Conservation (phyloP, 1,140 invertebrate species). For the Sitobion miscanthi region DNA sequence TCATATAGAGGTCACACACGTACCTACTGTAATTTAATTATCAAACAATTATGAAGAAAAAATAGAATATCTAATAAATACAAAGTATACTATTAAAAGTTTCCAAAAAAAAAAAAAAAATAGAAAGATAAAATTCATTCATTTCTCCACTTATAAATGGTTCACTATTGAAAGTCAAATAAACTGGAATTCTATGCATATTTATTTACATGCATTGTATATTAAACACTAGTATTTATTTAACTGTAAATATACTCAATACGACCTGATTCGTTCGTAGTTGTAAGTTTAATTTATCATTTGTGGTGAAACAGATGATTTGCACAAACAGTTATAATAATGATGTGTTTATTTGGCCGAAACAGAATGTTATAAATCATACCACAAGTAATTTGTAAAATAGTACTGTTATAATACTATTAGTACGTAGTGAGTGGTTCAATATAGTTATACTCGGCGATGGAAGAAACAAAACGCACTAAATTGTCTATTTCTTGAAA, state of each 20-base stretch:
- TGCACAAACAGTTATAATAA: conserved; percentile 15
- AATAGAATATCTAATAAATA: too few relatives aligned
- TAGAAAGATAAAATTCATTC: neutral
- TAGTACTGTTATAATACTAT: conserved; percentile 10
- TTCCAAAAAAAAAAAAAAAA: neutral
- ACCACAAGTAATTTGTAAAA: neutral
- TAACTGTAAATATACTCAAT: neutral
- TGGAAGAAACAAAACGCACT: neutral
- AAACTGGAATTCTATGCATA: neutral
- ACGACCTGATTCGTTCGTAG: neutral
- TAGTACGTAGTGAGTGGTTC: neutral
- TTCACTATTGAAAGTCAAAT: neutral
- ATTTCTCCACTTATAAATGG: neutral
- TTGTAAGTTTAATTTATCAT: neutral
- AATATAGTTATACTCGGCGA: neutral
- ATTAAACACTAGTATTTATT: too few relatives aligned
- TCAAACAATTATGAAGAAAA: too few relatives aligned
- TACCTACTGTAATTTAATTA: too few relatives aligned
- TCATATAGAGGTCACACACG: too few relatives aligned
- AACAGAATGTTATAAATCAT: neutral
- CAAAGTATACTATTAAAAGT: too few relatives aligned
- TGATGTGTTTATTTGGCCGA: conserved; percentile 19
- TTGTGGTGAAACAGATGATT: neutral
- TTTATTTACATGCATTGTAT: neutral
- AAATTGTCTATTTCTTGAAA: neutral